These are phyloP conservation scores for Drosophila kepulauana DNA, from an alignment of 1,140 invertebrate genomes.

Conservation along the genomic window DNA sequence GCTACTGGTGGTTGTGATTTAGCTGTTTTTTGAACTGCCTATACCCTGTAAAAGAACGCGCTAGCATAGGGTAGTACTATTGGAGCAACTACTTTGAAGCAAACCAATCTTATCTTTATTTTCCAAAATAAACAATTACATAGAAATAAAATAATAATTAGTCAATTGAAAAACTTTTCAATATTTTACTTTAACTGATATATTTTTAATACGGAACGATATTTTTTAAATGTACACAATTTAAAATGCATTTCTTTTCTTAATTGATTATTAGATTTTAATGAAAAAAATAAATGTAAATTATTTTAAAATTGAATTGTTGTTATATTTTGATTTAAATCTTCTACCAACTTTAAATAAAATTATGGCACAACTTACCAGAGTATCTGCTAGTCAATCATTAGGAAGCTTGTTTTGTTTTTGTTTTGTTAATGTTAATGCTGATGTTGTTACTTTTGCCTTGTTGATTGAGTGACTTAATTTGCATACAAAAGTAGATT, in stretches of 20 bases:
- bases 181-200: too few species aligned
- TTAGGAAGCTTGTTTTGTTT: not conserved
- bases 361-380: not conserved
- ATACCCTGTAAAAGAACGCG: slow-evolving; percentile 2
- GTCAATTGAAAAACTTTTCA: too few species aligned
- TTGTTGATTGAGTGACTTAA: slow-evolving; percentile 78
- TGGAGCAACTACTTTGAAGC: too few species aligned
- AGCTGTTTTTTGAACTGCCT: slow-evolving; percentile 40
- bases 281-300: too few species aligned
- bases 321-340: not conserved
- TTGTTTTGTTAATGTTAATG: slow-evolving; percentile 7
- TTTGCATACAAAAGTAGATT: slow-evolving; percentile 83
- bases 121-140: too few species aligned
- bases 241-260: too few species aligned
- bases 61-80: not conserved
- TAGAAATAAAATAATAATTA: too few species aligned
- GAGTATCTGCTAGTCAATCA: slow-evolving; percentile 13
- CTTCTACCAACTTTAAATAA: too few species aligned
- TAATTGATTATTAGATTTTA: too few species aligned
- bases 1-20: slow-evolving; percentile 48
- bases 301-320: not conserved
- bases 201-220: too few species aligned
- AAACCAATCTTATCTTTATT: not conserved
- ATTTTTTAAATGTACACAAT: too few species aligned
- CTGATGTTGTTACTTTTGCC: slow-evolving; percentile 30